Conservation (phyloP, 2,797 vertebrate genomes). For the Fundulus diaphanus region DNA sequence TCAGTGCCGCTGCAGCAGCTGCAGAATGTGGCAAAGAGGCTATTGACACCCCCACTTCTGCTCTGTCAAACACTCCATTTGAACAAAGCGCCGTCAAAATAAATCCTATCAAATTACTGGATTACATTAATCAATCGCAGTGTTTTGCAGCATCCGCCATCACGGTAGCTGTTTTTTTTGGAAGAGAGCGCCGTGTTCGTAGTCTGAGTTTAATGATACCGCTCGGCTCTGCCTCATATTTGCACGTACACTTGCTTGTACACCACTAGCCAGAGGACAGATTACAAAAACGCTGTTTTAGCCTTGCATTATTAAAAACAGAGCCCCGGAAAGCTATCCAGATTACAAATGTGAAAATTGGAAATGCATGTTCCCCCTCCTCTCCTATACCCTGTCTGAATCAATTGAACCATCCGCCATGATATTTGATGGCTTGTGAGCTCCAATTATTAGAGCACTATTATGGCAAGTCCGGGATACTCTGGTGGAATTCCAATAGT, state of each 20-base stretch:
- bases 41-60: conserved; percentile 62
- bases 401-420: conserved; percentile 82
- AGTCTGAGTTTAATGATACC: conserved; percentile 40
- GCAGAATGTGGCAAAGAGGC: conserved; percentile 58
- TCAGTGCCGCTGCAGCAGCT: conserved; percentile 37
- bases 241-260: conserved; percentile 56
- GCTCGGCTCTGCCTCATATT: conserved; percentile 41
- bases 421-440: conserved; percentile 83
- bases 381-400: conserved; percentile 71
- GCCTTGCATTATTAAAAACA: conserved; percentile 63
- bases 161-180: conserved; percentile 39
- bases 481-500: conserved; percentile 78
- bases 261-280: conserved; percentile 59
- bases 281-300: conserved; percentile 54
- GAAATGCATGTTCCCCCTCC: conserved; percentile 51
- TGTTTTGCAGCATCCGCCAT: conserved; percentile 24
- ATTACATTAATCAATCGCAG: conserved; percentile 51
- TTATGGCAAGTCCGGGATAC: conserved; percentile 77
- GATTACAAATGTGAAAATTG: conserved; percentile 70
- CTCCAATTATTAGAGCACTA: conserved; percentile 85
- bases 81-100: conserved; percentile 35
- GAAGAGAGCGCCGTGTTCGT: conserved; percentile 26
- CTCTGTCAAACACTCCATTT: conserved; percentile 60
- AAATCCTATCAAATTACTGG: conserved; percentile 53
- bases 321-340: conserved; percentile 51